Evolutionary conservation across 2,888 invertebrate species (phyloP).

Genomic region (Eilema sororculum): DNA sequence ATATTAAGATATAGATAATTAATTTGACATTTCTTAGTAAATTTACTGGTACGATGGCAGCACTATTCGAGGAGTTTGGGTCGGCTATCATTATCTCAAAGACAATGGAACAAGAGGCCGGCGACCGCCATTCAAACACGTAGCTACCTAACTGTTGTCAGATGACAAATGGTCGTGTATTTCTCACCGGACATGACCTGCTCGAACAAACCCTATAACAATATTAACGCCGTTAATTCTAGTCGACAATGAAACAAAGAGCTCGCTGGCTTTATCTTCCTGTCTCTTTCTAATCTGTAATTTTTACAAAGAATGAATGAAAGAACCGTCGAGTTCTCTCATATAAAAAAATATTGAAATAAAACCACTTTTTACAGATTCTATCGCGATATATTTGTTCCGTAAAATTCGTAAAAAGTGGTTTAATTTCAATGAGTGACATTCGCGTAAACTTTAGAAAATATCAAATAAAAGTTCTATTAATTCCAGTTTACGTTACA

Average conservation of each 20-base stretch:
- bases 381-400: too few relatives aligned
- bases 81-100: constrained; percentile 61
- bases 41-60: constrained; percentile 18
- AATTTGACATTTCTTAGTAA: not conserved
- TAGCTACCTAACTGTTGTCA: constrained; percentile 52
- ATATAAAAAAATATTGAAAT: too few relatives aligned
- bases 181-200: constrained; percentile 61
- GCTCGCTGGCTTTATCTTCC: not conserved
- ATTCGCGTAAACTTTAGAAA: too few relatives aligned
- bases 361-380: too few relatives aligned
- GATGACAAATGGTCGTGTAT: constrained; percentile 72
- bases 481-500: not conserved
- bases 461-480: not conserved
- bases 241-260: constrained; percentile 17
- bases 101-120: constrained; percentile 64
- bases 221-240: constrained; percentile 45
- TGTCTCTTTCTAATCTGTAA: not conserved
- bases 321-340: not conserved
- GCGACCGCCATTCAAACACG: constrained; percentile 61
- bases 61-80: constrained; percentile 55
- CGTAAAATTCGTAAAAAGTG: too few relatives aligned
- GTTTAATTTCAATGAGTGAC: too few relatives aligned
- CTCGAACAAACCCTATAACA: constrained; percentile 58
- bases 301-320: not conserved
- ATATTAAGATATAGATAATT: too few relatives aligned